Evolutionary conservation across 1,140 invertebrate genomes (phyloP).

Genomic region (Formica selysi): DNA sequence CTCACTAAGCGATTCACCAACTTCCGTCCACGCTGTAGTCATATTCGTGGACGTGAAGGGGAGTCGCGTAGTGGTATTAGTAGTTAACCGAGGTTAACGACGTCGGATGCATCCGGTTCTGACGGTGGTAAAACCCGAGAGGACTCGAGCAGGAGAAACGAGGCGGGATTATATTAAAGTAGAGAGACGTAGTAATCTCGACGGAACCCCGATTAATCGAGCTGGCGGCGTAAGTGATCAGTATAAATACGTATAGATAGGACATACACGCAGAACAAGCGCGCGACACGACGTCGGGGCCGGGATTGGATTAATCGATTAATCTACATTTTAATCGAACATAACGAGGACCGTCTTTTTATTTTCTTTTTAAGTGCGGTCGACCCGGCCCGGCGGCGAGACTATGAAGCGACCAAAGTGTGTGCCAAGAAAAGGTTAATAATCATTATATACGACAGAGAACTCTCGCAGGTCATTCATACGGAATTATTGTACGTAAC

Average conservation of each 20-base stretch:
- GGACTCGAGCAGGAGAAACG: background rate
- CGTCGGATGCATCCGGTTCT: conserved; percentile 4
- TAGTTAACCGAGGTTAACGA: conserved; percentile 53
- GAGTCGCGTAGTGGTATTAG: background rate
- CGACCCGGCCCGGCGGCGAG: conserved; percentile 32
- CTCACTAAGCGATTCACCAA: conserved; percentile 12
- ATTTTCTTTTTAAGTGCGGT: conserved; percentile 10
- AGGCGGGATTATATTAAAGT: conserved; percentile 20
- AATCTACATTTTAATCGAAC: conserved; percentile 52
- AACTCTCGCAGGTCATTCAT: conserved; percentile 83
- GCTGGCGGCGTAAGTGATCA: conserved; percentile 50
- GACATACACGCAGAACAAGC: conserved; percentile 58
- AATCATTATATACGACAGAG: conserved; percentile 75
- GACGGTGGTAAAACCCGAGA: background rate
- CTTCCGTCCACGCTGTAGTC: conserved; percentile 9
- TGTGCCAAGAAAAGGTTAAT: conserved; percentile 45
- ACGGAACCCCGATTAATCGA: conserved; percentile 49
- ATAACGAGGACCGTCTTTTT: conserved; percentile 8
- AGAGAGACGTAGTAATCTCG: conserved; percentile 27
- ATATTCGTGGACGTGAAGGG: conserved; percentile 1
- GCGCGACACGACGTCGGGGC: conserved; percentile 24
- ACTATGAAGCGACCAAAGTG: conserved; percentile 45
- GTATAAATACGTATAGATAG: conserved; percentile 57
- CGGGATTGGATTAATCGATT: conserved; percentile 70
- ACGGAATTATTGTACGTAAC: conserved; percentile 84